Percentiles rank a stretch among this genome's conserved stretches.
These are phyloP conservation scores for Bothrops jararaca DNA, from an alignment of 2,113 vertebrate genomes.

Conservation along the genomic window DNA sequence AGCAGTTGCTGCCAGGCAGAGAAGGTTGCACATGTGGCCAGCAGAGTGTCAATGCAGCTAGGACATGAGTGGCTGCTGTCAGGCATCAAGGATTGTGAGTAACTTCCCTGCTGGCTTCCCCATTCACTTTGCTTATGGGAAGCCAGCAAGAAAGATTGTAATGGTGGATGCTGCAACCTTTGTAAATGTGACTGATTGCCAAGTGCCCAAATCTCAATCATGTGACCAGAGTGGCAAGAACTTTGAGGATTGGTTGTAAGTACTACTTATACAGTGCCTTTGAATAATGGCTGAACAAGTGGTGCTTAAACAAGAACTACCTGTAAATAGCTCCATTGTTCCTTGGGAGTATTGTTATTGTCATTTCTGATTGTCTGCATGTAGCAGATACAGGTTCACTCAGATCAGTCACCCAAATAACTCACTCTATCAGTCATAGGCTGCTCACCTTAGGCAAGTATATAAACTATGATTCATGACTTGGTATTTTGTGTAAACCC, in stretches of 20 bases:
- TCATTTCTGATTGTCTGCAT: not conserved
- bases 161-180: not conserved
- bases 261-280: not conserved
- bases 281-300: not conserved
- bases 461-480: not conserved
- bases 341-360: not conserved
- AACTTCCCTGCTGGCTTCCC: not conserved
- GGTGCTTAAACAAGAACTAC: not conserved
- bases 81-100: not conserved
- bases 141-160: not conserved
- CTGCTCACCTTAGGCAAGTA: not conserved
- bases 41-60: not conserved
- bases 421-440: not conserved
- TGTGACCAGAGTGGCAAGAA: not conserved
- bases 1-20: not conserved
- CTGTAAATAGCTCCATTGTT: not conserved
- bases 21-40: not conserved
- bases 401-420: not conserved
- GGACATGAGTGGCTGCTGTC: not conserved
- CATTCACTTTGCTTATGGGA: not conserved
- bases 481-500: not conserved
- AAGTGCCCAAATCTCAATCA: not conserved
- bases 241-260: not conserved
- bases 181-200: not conserved
- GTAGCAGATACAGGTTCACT: not conserved